These are phyloP conservation scores for Gracilinanus agilis DNA, from an alignment of 2,113 vertebrate species.

Conservation along the genomic window DNA sequence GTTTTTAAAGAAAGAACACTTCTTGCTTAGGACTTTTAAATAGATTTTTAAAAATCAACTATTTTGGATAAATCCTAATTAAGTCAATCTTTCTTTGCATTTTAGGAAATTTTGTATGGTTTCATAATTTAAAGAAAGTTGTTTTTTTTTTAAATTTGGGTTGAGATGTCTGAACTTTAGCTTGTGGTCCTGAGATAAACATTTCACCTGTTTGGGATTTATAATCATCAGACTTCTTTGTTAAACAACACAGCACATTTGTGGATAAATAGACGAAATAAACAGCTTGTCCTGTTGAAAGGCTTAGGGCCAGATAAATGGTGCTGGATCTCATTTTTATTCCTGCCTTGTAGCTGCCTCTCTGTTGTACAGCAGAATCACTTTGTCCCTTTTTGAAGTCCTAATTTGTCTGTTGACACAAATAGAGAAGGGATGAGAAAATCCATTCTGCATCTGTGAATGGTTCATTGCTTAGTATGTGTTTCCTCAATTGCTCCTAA, in stretches of 20 bases:
- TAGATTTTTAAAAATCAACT: background rate
- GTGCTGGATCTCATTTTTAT: slow-evolving; percentile 60
- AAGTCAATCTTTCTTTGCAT: slow-evolving; percentile 42
- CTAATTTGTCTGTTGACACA: slow-evolving; percentile 76
- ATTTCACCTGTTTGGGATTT: slow-evolving; percentile 58
- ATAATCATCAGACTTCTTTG: slow-evolving; percentile 44
- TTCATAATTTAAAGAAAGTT: slow-evolving; percentile 56
- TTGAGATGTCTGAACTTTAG: slow-evolving; percentile 51
- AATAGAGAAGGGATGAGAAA: slow-evolving; percentile 68
- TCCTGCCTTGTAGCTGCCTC: slow-evolving; percentile 39
- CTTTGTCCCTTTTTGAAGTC: slow-evolving; percentile 64
- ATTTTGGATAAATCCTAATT: background rate
- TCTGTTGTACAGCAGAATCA: slow-evolving; percentile 66
- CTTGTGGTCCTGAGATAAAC: slow-evolving; percentile 12
- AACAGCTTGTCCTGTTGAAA: slow-evolving; percentile 36
- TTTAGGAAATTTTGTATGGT: slow-evolving; percentile 31
- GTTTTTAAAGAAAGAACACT: too few species aligned
- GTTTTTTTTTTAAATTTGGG: slow-evolving; percentile 46
- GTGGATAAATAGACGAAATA: slow-evolving; percentile 48
- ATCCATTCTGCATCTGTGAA: slow-evolving; percentile 63
- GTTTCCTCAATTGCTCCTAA: slow-evolving; percentile 71
- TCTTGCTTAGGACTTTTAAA: background rate
- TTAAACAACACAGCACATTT: slow-evolving; percentile 29
- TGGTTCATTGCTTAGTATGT: slow-evolving; percentile 69
- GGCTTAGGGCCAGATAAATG: slow-evolving; percentile 37